Percentiles rank a stretch among this genome's conserved stretches.
Evolutionary conservation across 2,888 invertebrate genomes (phyloP).

Genomic region (Platycheirus rosarum): DNA sequence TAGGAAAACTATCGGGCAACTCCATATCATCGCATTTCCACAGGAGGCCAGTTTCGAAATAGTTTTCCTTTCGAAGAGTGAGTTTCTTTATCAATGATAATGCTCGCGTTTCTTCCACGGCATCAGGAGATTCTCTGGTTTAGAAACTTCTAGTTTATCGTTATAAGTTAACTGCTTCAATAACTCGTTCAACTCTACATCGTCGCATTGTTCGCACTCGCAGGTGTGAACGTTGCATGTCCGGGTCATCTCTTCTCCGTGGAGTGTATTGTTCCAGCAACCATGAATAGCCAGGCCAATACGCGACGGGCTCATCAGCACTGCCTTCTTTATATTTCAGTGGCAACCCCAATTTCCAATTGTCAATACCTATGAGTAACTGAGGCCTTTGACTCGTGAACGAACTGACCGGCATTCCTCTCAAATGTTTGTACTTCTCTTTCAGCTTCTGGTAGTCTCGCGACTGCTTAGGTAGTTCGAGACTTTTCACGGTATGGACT

Average conservation of each 20-base stretch:
- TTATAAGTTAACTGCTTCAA: slow-evolving; percentile 11
- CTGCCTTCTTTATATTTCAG: no score
- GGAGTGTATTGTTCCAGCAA: background rate
- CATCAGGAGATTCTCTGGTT: background rate
- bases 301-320: slow-evolving; percentile 2
- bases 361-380: slow-evolving; percentile 21
- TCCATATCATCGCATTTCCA: no score
- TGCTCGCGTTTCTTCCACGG: no score
- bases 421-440: no score
- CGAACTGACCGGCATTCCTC: background rate
- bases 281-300: slow-evolving; percentile 11
- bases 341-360: no score
- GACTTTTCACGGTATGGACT: slow-evolving; percentile 3
- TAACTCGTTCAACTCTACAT: background rate
- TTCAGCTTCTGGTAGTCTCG: slow-evolving; percentile 2
- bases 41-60: no score
- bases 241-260: background rate
- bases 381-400: no score
- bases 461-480: background rate
- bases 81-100: slow-evolving; percentile 1
- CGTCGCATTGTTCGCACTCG: slow-evolving; percentile 15
- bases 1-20: no score
- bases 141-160: slow-evolving; percentile 1
- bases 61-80: slow-evolving; percentile 22
- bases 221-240: slow-evolving; percentile 7